Base-by-base conservation (phyloP, 2,888 invertebrate genomes). In the Alsophila aescularia region DNA sequence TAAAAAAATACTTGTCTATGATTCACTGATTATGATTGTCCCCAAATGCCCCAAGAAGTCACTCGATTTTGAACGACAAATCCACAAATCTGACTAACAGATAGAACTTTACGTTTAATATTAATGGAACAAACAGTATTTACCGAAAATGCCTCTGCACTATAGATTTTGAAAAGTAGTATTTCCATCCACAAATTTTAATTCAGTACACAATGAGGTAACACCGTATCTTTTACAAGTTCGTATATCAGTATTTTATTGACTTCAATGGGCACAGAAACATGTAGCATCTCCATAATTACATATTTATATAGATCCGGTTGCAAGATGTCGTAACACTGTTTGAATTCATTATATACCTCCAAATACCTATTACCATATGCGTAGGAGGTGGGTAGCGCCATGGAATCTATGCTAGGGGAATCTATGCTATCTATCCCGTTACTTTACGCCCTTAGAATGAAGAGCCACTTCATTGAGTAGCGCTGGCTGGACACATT, bases 281-380 rank as follows among this genome's bases (percentile, higher is more conserved):
- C 52, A 43, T 61, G 52, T 60, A 56, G 40, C 45, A 61, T 64
- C 59, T 55, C 56, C 69, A 69, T 66, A 62, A 58, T 60, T 67
- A 67, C 70, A 70, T 72, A 76, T 79, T 78, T 78, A 73, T 75
- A 71, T 70, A 66, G 62, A 69, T 75, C 77, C 71, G 71, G 71
- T 70, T 72, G 47, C 50, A 42, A 45, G 40, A 58, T 75, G 69
- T 71, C 48, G 77, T 72, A 77, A 75, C 70, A 67, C 69, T 67
- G 67, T 73, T n/a, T n/a, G 69, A 66, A 70, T 73, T 72, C 70
- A 67, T 67, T 58, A 64, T 62, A 64, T 37, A 57, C 54, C 68
- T 69, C 65, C 72, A 45, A 45, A 51, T 51, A 51, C 31, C 35
- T 60, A 60, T 68, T 72, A 69, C 60, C 67, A 64, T 75, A 67